Conservation (phyloP, 2,113 vertebrate genomes). For the Malurus elegans region DNA sequence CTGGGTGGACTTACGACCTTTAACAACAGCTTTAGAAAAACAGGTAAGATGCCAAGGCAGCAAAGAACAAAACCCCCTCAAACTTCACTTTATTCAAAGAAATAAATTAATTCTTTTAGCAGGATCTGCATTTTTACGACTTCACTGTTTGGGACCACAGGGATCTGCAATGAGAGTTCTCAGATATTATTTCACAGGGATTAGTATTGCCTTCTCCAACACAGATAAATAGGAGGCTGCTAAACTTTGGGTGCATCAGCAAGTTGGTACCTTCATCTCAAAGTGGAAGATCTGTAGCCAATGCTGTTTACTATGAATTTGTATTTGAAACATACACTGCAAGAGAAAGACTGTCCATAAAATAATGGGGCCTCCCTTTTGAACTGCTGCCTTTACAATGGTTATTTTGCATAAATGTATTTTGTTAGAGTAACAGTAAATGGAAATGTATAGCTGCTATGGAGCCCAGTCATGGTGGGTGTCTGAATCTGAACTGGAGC, state of each 20-base stretch:
- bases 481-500: not conserved
- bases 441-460: not conserved
- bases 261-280: not conserved
- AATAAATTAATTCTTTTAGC: not conserved
- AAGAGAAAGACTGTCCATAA: not conserved
- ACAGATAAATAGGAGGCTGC: not conserved
- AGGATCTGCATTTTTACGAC: not conserved
- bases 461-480: not conserved
- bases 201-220: not conserved
- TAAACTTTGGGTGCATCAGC: not conserved
- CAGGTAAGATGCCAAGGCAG: not conserved
- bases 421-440: not conserved
- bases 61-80: not conserved
- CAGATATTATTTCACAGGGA: not conserved
- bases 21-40: not conserved
- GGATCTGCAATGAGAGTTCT: not conserved
- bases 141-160: not conserved
- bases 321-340: not conserved
- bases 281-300: not conserved
- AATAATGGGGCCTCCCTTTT: not conserved
- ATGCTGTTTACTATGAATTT: not conserved
- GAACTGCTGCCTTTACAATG: not conserved
- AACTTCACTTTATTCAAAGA: not conserved
- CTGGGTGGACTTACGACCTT: not conserved
- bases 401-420: not conserved